phyloP scores from a whole-genome alignment of 2,797 vertebrate genomes.

The Amphiprion clarkii region DNA sequence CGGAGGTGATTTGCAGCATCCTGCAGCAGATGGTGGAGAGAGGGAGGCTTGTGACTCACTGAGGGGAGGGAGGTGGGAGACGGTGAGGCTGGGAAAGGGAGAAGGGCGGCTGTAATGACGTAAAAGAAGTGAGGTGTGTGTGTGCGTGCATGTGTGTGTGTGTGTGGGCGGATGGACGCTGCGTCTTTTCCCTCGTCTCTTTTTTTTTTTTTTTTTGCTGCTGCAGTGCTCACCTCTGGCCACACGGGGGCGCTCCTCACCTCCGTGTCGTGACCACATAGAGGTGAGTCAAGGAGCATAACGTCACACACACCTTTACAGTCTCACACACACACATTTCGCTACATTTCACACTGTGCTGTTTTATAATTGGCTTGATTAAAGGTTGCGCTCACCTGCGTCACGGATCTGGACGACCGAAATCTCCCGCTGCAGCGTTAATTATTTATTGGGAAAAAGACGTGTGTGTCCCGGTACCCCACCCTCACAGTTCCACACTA shows the following conservation, averaged over 20 bases:
- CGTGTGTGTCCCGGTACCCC: background rate
- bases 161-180: conserved; percentile 33
- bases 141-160: conserved; percentile 31
- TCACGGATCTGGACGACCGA: conserved; percentile 9
- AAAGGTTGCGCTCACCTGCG: conserved; percentile 27
- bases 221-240: conserved; percentile 16
- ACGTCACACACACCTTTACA: conserved; percentile 20
- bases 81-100: conserved; percentile 6
- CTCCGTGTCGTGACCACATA: conserved; percentile 12
- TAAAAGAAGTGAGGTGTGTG: conserved; percentile 38
- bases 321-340: conserved; percentile 11
- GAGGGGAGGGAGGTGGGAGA: conserved; percentile 12
- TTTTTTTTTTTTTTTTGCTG: background rate
- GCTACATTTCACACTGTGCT: background rate
- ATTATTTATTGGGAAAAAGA: conserved; percentile 1
- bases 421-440: conserved; percentile 18
- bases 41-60: conserved; percentile 48
- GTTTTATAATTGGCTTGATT: conserved; percentile 25
- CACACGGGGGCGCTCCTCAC: conserved; percentile 63
- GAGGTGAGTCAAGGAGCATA: conserved; percentile 47
- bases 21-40: conserved; percentile 64
- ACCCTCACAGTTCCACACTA: too few species aligned
- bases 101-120: conserved; percentile 55
- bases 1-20: conserved; percentile 48
- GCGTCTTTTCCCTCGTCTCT: conserved; percentile 30